A percentile compares a stretch with the other conserved stretches of the same genome.
Evolutionary conservation across 2,888 invertebrate genomes (phyloP).

Genomic region (Synergus laeviventris): DNA sequence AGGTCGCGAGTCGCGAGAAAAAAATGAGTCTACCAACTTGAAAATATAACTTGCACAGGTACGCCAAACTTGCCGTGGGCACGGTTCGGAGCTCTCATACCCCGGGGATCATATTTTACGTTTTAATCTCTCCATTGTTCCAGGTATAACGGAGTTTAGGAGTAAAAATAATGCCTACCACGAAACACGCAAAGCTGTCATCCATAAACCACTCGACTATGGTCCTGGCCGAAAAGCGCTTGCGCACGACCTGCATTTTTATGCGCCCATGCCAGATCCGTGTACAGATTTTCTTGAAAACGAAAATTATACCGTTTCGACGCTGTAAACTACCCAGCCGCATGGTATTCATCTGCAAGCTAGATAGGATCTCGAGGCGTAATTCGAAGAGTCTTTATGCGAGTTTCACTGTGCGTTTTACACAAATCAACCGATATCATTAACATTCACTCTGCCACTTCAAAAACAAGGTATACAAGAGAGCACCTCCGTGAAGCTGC

Average conservation of each 20-base stretch:
- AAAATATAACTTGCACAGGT: slow-evolving; percentile 52
- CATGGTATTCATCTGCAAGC: slow-evolving; percentile 49
- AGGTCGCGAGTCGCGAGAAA: slow-evolving; percentile 39
- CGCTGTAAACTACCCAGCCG: slow-evolving; percentile 59
- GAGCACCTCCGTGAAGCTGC: slow-evolving; percentile 8
- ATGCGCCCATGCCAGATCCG: slow-evolving; percentile 70
- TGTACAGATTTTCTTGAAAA: slow-evolving; percentile 71
- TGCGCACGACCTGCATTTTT: slow-evolving; percentile 74
- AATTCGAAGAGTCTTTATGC: slow-evolving; percentile 52
- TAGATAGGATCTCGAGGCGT: slow-evolving; percentile 51
- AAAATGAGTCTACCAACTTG: slow-evolving; percentile 47
- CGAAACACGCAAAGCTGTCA: slow-evolving; percentile 74
- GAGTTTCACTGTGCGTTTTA: slow-evolving; percentile 46
- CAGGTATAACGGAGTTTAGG: slow-evolving; percentile 75
- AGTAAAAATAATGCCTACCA: slow-evolving; percentile 75
- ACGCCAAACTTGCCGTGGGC: slow-evolving; percentile 45
- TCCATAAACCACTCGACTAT: slow-evolving; percentile 73
- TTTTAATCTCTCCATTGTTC: slow-evolving; percentile 76
- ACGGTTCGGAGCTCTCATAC: slow-evolving; percentile 55
- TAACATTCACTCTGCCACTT: slow-evolving; percentile 41
- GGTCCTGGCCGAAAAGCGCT: slow-evolving; percentile 63
- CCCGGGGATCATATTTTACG: slow-evolving; percentile 74
- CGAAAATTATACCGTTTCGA: slow-evolving; percentile 62
- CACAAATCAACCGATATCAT: slow-evolving; percentile 46
- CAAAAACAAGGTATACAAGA: slow-evolving; percentile 6